Evolutionary conservation across 2,113 vertebrate species (phyloP).

Genomic region (Mastomys natalensis): DNA sequence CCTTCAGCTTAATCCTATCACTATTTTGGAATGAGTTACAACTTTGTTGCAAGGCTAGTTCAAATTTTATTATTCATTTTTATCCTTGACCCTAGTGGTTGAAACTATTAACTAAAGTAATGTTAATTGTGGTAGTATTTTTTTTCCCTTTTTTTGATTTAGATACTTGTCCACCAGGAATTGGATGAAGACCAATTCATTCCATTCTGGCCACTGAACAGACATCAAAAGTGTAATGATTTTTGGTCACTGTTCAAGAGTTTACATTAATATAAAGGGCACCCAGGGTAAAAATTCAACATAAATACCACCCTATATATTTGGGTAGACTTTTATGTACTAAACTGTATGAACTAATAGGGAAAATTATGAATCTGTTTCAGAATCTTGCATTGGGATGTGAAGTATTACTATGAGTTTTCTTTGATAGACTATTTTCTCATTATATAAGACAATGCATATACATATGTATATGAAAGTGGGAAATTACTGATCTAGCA

Average conservation of each 20-base stretch:
- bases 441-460: neutral
- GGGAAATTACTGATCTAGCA: neutral
- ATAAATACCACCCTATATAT: constrained; percentile 74
- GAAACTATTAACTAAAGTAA: constrained; percentile 79
- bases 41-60: constrained; percentile 66
- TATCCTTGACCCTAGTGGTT: constrained; percentile 76
- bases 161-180: constrained; percentile 78
- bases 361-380: constrained; percentile 67
- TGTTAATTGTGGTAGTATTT: constrained; percentile 74
- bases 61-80: constrained; percentile 75
- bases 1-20: neutral
- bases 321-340: constrained; percentile 71
- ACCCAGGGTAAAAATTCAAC: constrained; percentile 64
- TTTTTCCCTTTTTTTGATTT: constrained; percentile 60
- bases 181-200: constrained; percentile 79
- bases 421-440: constrained; percentile 42
- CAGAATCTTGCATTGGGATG: constrained; percentile 54
- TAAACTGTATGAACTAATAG: constrained; percentile 67
- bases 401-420: constrained; percentile 31
- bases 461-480: neutral
- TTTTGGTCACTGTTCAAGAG: constrained; percentile 79
- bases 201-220: constrained; percentile 71
- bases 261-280: constrained; percentile 81
- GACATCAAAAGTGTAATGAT: constrained; percentile 73
- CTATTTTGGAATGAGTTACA: constrained; percentile 63